A percentile compares a stretch with the other conserved stretches of the same genome.
Conservation (phyloP, 2,888 invertebrate genomes). For the Lumbricus terrestris region DNA sequence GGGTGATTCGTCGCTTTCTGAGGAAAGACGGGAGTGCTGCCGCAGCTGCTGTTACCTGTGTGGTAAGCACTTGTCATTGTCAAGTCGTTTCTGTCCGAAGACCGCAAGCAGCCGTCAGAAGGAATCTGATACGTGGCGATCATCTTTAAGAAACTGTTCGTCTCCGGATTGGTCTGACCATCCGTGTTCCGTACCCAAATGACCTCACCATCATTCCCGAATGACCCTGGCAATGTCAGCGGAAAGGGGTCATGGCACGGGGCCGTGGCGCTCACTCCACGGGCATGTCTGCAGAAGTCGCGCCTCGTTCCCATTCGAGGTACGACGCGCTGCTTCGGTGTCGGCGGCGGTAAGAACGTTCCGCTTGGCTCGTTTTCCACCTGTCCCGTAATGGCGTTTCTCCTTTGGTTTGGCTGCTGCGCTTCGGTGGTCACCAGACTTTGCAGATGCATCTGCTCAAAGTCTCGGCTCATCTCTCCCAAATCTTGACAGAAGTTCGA, state of each 20-base stretch:
- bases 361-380: neutral
- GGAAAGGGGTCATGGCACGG: neutral
- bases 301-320: conserved; percentile 24
- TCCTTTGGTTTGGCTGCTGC: neutral
- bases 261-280: neutral
- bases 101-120: neutral
- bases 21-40: conserved; percentile 34
- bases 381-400: neutral
- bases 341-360: neutral
- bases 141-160: neutral
- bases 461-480: neutral
- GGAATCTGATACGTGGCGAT: neutral
- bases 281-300: neutral
- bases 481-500: neutral
- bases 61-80: conserved; percentile 17
- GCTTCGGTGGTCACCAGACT: neutral
- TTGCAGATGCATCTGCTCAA: neutral
- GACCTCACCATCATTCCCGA: neutral
- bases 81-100: neutral
- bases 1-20: neutral
- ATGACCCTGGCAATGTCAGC: neutral
- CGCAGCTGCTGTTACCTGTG: conserved; percentile 9
- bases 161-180: neutral
- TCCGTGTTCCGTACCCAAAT: conserved; percentile 4
- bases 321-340: conserved; percentile 11